Evolutionary conservation across 2,113 vertebrate genomes (phyloP), one percentile per base, ranked within the genome.

Genomic region (Mixornis gularis): DNA sequence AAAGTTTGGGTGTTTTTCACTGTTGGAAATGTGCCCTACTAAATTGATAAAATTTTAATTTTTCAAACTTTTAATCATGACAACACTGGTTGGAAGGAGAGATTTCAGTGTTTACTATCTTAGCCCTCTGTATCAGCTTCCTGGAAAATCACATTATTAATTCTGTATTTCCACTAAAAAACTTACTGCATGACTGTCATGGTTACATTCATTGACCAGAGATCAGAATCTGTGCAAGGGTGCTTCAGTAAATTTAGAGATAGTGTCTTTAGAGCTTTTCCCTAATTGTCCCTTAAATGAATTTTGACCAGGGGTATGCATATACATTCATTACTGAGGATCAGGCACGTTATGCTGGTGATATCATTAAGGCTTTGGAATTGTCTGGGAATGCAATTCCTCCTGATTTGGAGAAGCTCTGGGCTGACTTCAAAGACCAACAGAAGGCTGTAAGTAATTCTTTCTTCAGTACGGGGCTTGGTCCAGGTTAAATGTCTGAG

Each of bases 271-370:
- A 79, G 44, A 63, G 19, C 21, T 46, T 66, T 84, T 83, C 77
- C 34, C 68, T 91, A 38, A 63, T 60, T n/a, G 40, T 38, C 32
- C 92, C 29, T 70, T 65, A 29, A 58, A 82, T 90, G 25, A 36
- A 48, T 83, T 24, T 94, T 76, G 73, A 49, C 48, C 90, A 99
- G 99, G 99, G 99, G 2, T 99, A 95, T 32, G 99, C 99, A 3
- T 99, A 99, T 62, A 99, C 99, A 7, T 99, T 99, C 94, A 99
- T 99, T 97, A 99, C 99, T 13, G 98, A 98, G 65, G 99, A 99
- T 60, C 99, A 99, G 95, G 99, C 96, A 46, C 98, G 99, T 6
- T 99, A 99, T 56, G 98, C 99, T 40, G 99, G 99, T 16, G 99
- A 99, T 83, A 99, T 99, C 95, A 98, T 99, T 92, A 99, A 99